Percentiles rank a stretch among this genome's conserved stretches.
phyloP scores from a whole-genome alignment of 2,113 vertebrate species.

The Pycnonotus jocosus region DNA sequence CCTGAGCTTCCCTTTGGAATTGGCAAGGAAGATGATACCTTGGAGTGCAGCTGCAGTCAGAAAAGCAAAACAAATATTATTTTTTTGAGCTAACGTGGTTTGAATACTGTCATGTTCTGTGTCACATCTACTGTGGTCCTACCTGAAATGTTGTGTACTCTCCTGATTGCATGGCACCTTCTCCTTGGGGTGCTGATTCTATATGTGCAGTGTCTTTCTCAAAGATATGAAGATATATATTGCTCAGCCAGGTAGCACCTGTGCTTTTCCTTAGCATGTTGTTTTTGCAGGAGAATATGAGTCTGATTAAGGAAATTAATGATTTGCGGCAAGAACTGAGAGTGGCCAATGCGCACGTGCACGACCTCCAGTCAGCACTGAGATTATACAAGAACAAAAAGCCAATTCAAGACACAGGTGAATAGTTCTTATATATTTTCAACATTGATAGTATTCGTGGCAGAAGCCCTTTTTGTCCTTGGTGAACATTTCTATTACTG shows the following conservation, averaged over 20 bases:
- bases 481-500: not conserved
- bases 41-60: not conserved
- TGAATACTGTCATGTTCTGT: not conserved
- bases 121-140: not conserved
- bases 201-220: not conserved
- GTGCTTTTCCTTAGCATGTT: not conserved
- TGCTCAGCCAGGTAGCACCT: not conserved
- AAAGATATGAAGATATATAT: not conserved
- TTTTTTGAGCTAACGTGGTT: not conserved
- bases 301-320: constrained; percentile 78
- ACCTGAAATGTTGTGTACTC: not conserved
- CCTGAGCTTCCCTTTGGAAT: not conserved
- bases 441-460: not conserved
- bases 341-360: constrained; percentile 55
- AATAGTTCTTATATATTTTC: not conserved
- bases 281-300: constrained; percentile 73
- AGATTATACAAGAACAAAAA: constrained; percentile 63
- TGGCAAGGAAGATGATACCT: not conserved
- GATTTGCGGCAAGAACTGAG: constrained; percentile 71
- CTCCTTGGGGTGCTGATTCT: not conserved
- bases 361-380: constrained; percentile 58
- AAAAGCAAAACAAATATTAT: not conserved
- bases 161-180: not conserved
- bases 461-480: not conserved
- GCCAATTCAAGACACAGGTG: constrained; percentile 64